Base-by-base conservation (phyloP, 2,797 vertebrate species). In the Rhabdomys pumilio region DNA sequence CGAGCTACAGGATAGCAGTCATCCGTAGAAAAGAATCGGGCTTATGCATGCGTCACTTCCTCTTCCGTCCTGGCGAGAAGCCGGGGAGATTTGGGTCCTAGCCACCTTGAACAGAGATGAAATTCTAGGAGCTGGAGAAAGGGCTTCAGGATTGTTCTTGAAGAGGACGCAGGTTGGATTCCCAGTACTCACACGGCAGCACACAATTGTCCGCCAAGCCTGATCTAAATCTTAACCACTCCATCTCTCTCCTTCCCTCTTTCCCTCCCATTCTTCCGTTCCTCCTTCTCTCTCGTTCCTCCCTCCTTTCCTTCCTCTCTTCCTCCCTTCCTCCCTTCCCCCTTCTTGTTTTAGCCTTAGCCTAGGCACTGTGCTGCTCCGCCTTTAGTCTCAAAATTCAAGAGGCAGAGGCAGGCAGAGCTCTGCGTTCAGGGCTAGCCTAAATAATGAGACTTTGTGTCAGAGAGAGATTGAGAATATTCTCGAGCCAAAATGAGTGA, bases 21-120 rank as follows among this genome's bases (percentile, higher is more conserved):
- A 26, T 69, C 24, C 17, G 31, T 20, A 5, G 14, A 0, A 19
- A 59, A 55, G 69, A 76, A 14, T 19, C 31, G 4, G 53, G 29
- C 17, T 15, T n/a, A 2, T 15, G n/a, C 20, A 26, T 73, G 75
- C 65, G 81, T 95, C 91, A 95, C 44, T 95, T 93, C 91, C 95
- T n/a, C 44, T 65, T 65, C 67, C 77, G 79, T 38, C 2, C 26
- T 38, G 26, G 79, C 38, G 19, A 8, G n/a, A 6, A 87, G 9
- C 41, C 86, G 26, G 53, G 22, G 38, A 47, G n/a, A 59, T 76
- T 89, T 41, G 53, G 26, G 69, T 73, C 7, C 31, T 13, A 24
- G 20, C 47, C 17, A 15, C 61, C 11, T 75, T 61, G 55, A 17
- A 75, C 26, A 10, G 50, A 38, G 53, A 3, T 5, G 31, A 19